A percentile compares a stretch with the other conserved stretches of the same genome.
These are phyloP conservation scores for Catagonus wagneri DNA, from an alignment of 2,113 vertebrate genomes.

Conservation along the genomic window DNA sequence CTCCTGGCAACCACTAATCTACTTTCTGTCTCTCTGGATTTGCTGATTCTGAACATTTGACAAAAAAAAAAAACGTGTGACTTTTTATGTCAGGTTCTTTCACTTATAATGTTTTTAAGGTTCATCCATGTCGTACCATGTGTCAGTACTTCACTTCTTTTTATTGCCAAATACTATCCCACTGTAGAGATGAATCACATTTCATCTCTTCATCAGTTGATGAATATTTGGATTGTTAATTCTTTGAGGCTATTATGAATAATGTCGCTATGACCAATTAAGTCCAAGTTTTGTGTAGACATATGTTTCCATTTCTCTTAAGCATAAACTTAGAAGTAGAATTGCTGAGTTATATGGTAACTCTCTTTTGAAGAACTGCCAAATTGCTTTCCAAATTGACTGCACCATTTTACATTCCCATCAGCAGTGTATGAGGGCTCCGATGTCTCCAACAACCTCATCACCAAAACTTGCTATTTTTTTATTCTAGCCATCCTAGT, in stretches of 20 bases:
- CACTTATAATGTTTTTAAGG: neutral
- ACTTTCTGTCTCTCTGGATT: neutral
- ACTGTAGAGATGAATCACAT: neutral
- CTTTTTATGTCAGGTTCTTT: neutral
- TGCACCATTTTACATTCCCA: neutral
- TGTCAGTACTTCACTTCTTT: neutral
- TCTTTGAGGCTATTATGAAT: neutral
- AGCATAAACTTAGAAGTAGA: neutral
- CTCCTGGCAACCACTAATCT: neutral
- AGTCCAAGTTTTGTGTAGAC: neutral
- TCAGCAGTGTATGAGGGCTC: neutral
- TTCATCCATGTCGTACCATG: neutral
- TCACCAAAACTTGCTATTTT: neutral
- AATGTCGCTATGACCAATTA: constrained; percentile 3
- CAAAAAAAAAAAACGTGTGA: neutral
- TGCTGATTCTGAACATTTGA: neutral
- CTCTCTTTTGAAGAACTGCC: neutral
- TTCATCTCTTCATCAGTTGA: neutral
- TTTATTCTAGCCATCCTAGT: neutral
- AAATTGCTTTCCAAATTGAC: neutral
- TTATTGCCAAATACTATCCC: neutral
- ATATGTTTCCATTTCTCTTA: neutral
- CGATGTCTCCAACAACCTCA: neutral
- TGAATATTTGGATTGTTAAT: neutral
- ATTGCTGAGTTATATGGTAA: neutral